Percentiles rank a stretch among this genome's conserved stretches.
phyloP scores from a whole-genome alignment of 2,113 vertebrate species.

The Corythornis cristatus region DNA sequence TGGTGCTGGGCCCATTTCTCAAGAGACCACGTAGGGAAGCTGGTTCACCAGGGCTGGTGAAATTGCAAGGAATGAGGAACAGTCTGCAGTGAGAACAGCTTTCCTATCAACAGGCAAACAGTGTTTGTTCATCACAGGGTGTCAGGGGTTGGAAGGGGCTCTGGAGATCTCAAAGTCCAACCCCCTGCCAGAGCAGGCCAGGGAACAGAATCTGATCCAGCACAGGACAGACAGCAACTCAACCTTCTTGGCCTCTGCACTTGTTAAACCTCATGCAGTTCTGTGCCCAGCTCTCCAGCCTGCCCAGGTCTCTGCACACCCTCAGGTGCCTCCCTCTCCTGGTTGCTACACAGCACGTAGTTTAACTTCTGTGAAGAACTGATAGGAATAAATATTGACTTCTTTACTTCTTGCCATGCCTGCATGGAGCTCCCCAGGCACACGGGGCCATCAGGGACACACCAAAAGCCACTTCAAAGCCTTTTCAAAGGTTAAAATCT shows the following conservation, averaged over 20 bases:
- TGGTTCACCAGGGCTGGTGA: background rate
- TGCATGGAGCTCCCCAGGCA: background rate
- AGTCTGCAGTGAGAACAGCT: slow-evolving; percentile 6
- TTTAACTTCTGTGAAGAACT: slow-evolving; percentile 73
- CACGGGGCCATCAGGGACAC: slow-evolving; percentile 3
- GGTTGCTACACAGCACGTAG: slow-evolving; percentile 60
- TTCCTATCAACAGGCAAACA: slow-evolving; percentile 8
- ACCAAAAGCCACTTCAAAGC: background rate
- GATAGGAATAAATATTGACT: slow-evolving; percentile 70
- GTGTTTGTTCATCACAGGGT: background rate
- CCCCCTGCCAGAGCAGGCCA: too few species aligned
- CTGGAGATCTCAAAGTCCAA: too few species aligned
- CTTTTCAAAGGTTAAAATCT: too few species aligned
- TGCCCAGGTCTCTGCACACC: too few species aligned
- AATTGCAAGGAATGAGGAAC: slow-evolving; percentile 5
- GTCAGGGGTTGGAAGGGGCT: too few species aligned
- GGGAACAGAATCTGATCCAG: too few species aligned
- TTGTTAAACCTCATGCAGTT: too few species aligned
- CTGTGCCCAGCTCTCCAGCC: too few species aligned
- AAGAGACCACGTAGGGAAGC: background rate
- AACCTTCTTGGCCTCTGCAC: too few species aligned
- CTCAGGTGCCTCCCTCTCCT: slow-evolving; percentile 15
- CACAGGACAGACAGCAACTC: too few species aligned
- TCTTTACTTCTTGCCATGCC: slow-evolving; percentile 53
- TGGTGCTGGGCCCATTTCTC: background rate